Conservation (phyloP, 2,113 vertebrate genomes). For the Antidorcas marsupialis region DNA sequence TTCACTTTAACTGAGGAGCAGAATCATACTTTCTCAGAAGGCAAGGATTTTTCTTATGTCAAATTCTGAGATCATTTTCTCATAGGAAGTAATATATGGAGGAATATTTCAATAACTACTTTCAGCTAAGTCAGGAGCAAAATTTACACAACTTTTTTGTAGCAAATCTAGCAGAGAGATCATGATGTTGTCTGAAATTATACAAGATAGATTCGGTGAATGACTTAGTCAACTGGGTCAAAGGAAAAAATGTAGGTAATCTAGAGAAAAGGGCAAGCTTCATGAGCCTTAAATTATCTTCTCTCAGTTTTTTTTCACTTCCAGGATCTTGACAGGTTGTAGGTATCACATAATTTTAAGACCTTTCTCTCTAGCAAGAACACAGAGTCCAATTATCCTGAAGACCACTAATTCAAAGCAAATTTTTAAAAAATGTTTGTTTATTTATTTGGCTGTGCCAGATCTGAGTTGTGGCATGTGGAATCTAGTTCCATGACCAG, state of each 20-base stretch:
- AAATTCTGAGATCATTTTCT: slow-evolving; percentile 17
- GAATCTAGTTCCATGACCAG: not conserved
- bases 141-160: not conserved
- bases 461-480: not conserved
- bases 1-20: not conserved
- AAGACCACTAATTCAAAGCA: not conserved
- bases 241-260: not conserved
- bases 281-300: not conserved
- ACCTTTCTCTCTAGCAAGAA: not conserved
- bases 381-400: not conserved
- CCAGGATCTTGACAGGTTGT: not conserved
- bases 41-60: not conserved
- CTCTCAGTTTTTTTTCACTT: not conserved
- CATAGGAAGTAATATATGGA: not conserved
- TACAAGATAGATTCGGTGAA: not conserved
- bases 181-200: not conserved
- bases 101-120: slow-evolving; percentile 2
- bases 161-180: not conserved
- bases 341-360: not conserved
- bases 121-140: slow-evolving; percentile 1
- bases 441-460: not conserved
- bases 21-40: slow-evolving; percentile 4
- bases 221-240: not conserved
- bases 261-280: slow-evolving; percentile 15
- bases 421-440: not conserved